Conservation (phyloP, 2,888 invertebrate species). For the Callimorpha dominula region DNA sequence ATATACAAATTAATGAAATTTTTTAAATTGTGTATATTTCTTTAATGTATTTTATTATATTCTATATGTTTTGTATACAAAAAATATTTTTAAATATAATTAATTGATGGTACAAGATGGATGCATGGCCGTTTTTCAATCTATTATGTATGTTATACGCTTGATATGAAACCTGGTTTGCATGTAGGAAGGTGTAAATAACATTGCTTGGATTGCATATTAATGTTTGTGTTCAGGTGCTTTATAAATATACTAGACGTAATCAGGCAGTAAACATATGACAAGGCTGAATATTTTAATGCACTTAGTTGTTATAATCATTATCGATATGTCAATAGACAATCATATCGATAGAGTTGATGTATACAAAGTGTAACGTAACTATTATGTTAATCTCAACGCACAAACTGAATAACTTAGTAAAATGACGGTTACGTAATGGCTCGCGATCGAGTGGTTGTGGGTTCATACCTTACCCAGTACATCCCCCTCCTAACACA, state of each 20-base stretch:
- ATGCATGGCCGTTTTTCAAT: slow-evolving; percentile 32
- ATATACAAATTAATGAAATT: not conserved
- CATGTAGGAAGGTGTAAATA: slow-evolving; percentile 28
- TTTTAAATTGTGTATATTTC: not conserved
- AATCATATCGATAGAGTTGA: slow-evolving; percentile 4
- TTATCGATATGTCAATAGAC: slow-evolving; percentile 3
- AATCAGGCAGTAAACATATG: not conserved
- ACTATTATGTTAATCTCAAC: not conserved
- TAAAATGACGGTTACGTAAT: not conserved
- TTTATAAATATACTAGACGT: slow-evolving; percentile 6
- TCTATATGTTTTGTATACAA: not conserved
- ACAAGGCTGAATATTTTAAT: slow-evolving; percentile 3
- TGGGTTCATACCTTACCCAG: not conserved
- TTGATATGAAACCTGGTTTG: slow-evolving; percentile 27
- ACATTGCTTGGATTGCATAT: slow-evolving; percentile 34
- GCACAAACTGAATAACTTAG: not conserved
- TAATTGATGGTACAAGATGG: not conserved
- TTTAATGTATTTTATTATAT: slow-evolving; percentile 7
- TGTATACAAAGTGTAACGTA: not conserved
- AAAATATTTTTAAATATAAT: not conserved
- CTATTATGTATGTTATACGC: slow-evolving; percentile 23
- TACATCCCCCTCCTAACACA: not conserved
- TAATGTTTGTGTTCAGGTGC: not conserved
- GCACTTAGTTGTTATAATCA: not conserved
- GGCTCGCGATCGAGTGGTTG: not conserved